A percentile compares a stretch with the other conserved stretches of the same genome.
Evolutionary conservation across 1,140 invertebrate genomes (phyloP).

Genomic region (Apocrypta bakeri): DNA sequence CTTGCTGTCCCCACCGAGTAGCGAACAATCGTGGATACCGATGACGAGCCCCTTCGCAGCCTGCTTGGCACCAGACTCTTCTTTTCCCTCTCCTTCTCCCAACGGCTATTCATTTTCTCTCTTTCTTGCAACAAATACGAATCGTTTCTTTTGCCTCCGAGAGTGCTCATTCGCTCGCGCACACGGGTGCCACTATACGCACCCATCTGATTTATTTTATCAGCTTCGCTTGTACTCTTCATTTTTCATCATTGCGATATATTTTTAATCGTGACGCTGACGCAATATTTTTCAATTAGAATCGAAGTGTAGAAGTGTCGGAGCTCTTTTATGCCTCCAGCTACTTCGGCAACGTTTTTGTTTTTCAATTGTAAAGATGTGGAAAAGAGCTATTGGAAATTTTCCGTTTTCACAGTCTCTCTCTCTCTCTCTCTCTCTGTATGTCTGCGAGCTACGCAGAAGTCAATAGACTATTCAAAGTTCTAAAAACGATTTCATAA

Average conservation of each 20-base stretch:
- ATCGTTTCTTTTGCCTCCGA: neutral
- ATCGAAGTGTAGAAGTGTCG: neutral
- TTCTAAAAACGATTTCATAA: neutral
- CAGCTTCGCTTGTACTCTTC: neutral
- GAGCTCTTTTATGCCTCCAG: neutral
- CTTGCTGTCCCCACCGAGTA: conserved; percentile 68
- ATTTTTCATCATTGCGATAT: conserved; percentile 11
- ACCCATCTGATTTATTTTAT: conserved; percentile 20
- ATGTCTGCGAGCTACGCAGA: neutral
- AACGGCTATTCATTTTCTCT: conserved; percentile 18
- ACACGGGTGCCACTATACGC: neutral
- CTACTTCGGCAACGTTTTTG: neutral
- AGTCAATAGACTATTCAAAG: neutral
- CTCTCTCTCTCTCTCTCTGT: no score
- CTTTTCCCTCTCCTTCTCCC: conserved; percentile 46
- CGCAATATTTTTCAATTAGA: conserved; percentile 28
- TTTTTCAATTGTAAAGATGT: neutral
- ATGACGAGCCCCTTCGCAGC: conserved; percentile 69
- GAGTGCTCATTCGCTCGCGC: no score
- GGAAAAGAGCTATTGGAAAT: neutral
- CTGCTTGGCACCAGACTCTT: conserved; percentile 69
- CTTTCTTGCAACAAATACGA: neutral
- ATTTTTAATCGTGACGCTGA: conserved; percentile 26
- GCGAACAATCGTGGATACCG: conserved; percentile 62
- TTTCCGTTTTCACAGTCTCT: neutral